Conservation (phyloP, 2,797 vertebrate genomes). For the Macropus fuliginosus region DNA sequence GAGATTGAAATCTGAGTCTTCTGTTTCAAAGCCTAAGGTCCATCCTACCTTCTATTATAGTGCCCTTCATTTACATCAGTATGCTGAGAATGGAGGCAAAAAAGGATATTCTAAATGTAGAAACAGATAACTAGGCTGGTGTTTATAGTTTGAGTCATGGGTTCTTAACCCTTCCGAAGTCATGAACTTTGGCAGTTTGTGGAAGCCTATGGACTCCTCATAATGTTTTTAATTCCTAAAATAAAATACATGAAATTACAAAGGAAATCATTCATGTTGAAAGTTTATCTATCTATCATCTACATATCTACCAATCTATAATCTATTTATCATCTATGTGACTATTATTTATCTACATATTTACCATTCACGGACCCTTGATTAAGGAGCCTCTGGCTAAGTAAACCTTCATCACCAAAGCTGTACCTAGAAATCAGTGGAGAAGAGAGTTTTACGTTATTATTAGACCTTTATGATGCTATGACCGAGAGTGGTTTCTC, state of each 20-base stretch:
- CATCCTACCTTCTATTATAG: background rate
- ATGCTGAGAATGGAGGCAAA: slow-evolving; percentile 12
- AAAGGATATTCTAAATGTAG: background rate
- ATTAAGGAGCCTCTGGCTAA: background rate
- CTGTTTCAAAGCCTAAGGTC: background rate
- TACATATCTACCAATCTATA: too few species aligned
- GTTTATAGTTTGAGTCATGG: background rate
- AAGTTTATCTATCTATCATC: background rate
- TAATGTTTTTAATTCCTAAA: background rate
- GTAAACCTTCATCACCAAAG: background rate
- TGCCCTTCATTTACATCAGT: slow-evolving; percentile 6
- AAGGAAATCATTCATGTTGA: background rate
- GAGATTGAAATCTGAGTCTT: background rate
- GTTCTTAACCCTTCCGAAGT: background rate
- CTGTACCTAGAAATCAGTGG: background rate
- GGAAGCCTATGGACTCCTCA: background rate
- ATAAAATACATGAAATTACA: background rate
- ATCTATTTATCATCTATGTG: background rate
- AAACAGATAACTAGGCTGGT: background rate
- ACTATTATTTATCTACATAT: background rate
- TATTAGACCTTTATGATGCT: background rate
- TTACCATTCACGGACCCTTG: too few species aligned
- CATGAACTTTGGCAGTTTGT: background rate
- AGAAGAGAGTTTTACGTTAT: background rate
- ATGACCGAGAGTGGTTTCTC: slow-evolving; percentile 38